Evolutionary conservation across 92 coral and sea anemone species (phyloP), one percentile per base, ranked within the genome.

Genomic region (Anthopleura xanthogrammica): DNA sequence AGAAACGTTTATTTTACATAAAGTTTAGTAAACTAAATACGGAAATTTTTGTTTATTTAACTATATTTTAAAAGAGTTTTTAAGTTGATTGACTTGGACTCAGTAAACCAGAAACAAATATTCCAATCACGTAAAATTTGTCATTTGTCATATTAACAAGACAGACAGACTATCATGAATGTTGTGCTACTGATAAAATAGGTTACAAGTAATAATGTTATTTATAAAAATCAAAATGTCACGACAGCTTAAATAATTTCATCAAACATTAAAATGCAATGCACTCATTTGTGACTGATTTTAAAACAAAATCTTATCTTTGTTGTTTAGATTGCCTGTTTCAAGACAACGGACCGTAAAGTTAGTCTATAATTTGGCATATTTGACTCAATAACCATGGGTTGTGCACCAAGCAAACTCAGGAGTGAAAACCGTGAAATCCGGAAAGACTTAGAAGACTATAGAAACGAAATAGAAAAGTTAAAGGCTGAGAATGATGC

Each of bases 401-500:
- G 83, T 46, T 80, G 83, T 39, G 41, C 70, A 16, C 83, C 83
- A 80, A 80, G 83, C 41, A 80, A 80, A 65, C 36, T 22, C 9
- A 58, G 60, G 60, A 41, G 72, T 9, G 78, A 80, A 64, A 72
- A 62, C 75, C 52, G 12, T 7, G 83, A 78, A 50, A 89, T 86
- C n/a, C 77, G 86, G n/a, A 83, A 86, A 52, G 83, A 83, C 52
- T 65, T 89, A 16, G 73, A 77, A 58, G 52, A 81, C 64, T 87
- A 86, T 41, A 60, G 65, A 66, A 48, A 19, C 20, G 85, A 86
- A 82, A 86, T 89, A 79, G 39, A 77, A 79, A 65, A 54, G 48
- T 76, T 89, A 16, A 82, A 58, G 12, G 43, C 57, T 17, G 90
- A 89, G 39, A 89, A 86, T 58, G 81, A 86, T 19, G 77, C 79